Percentiles rank a stretch among this genome's conserved stretches.
Evolutionary conservation across 2,888 invertebrate species (phyloP).

Genomic region (Muschampia plurimacula): DNA sequence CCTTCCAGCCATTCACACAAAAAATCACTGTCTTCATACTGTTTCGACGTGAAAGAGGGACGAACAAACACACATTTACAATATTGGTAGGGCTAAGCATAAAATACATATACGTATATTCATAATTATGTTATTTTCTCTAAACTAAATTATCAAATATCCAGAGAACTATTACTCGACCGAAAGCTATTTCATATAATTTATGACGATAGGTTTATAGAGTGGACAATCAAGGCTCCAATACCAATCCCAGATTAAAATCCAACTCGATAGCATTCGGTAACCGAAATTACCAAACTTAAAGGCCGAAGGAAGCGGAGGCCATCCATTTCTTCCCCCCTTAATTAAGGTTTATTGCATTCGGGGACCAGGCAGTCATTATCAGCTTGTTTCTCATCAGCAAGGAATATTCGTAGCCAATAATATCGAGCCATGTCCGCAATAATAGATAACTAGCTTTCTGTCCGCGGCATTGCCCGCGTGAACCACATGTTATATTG

Average conservation of each 20-base stretch:
- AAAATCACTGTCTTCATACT: no score
- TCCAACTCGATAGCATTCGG: slow-evolving; percentile 11
- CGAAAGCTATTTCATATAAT: neutral
- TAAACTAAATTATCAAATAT: neutral
- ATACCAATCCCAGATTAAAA: slow-evolving; percentile 12
- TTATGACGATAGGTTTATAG: neutral
- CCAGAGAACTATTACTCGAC: neutral
- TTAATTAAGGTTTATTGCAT: slow-evolving; percentile 36
- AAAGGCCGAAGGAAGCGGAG: slow-evolving; percentile 56
- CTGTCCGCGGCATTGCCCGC: no score
- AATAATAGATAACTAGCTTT: neutral
- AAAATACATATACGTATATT: no score
- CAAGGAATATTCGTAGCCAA: slow-evolving; percentile 10
- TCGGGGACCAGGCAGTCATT: slow-evolving; percentile 16
- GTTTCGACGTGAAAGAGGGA: no score
- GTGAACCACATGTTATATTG: no score
- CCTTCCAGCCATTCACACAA: no score
- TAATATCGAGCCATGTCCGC: neutral
- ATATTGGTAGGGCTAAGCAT: no score
- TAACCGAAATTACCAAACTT: slow-evolving; percentile 65
- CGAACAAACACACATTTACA: no score
- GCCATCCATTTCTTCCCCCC: slow-evolving; percentile 60
- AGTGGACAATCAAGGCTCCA: slow-evolving; percentile 11
- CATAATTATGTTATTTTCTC: no score
- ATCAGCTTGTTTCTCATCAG: slow-evolving; percentile 17